Percentiles rank a stretch among this genome's conserved stretches.
These are phyloP conservation scores for Mythimna impura DNA, from an alignment of 2,888 invertebrate species.

Conservation along the genomic window DNA sequence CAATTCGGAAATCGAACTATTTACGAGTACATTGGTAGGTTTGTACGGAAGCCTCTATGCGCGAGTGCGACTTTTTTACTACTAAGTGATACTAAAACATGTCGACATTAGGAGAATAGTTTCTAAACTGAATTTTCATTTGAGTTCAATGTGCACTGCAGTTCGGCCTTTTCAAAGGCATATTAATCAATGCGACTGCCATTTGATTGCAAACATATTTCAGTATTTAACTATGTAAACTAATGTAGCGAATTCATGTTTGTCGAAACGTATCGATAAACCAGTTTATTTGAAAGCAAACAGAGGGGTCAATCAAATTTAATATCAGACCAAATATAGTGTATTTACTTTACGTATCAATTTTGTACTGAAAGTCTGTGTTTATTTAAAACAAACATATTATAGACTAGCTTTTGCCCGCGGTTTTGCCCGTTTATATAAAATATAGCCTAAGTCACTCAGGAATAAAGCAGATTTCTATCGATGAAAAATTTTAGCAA, in stretches of 20 bases:
- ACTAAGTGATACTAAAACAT: not conserved
- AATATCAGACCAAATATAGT: slow-evolving; percentile 27
- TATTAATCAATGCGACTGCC: slow-evolving; percentile 14
- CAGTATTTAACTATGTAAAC: slow-evolving; percentile 28
- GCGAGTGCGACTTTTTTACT: no score
- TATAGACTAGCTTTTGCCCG: no score
- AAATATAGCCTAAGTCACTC: no score
- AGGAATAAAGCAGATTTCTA: no score
- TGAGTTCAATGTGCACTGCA: not conserved
- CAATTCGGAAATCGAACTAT: no score
- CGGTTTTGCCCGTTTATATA: no score
- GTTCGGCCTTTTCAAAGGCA: not conserved
- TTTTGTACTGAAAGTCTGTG: not conserved
- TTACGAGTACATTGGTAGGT: no score
- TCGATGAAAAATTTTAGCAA: no score
- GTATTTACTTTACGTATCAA: slow-evolving; percentile 22
- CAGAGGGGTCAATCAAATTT: slow-evolving; percentile 28
- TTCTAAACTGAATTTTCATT: not conserved
- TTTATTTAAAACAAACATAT: slow-evolving; percentile 31
- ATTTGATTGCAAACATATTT: slow-evolving; percentile 43
- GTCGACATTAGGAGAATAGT: not conserved
- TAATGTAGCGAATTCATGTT: slow-evolving; percentile 19
- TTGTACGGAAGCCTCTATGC: no score
- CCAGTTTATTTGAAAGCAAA: slow-evolving; percentile 19
- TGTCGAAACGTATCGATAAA: slow-evolving; percentile 28